Conservation (phyloP, 2,888 invertebrate genomes). For the Auanema freiburgensis region DNA sequence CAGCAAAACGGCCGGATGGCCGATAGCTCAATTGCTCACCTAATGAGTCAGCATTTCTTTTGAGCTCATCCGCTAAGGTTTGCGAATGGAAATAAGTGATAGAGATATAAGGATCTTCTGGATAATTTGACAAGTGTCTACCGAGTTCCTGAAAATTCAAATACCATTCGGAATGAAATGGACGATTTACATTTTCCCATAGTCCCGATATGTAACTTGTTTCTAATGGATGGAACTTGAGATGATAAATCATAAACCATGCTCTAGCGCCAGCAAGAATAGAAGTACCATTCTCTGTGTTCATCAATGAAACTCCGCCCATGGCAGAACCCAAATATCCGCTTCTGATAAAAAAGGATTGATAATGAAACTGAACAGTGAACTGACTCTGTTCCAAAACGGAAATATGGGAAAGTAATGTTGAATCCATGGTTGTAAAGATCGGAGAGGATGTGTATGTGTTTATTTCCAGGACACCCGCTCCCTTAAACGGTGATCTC, state of each 20-base stretch:
- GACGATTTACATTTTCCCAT: constrained; percentile 54
- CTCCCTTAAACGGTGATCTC: constrained; percentile 22
- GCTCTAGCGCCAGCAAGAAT: constrained; percentile 53
- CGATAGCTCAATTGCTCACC: no score
- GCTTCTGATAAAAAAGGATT: constrained; percentile 39
- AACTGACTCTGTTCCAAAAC: constrained; percentile 58
- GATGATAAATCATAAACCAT: constrained; percentile 64
- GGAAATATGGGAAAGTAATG: constrained; percentile 60
- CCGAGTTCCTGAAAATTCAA: constrained; percentile 50
- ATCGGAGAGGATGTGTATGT: constrained; percentile 58
- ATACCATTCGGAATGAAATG: no score
- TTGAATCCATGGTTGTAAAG: constrained; percentile 59
- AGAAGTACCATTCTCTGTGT: constrained; percentile 46
- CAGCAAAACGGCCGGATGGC: no score
- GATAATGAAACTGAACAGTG: not conserved
- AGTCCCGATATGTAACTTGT: constrained; percentile 61
- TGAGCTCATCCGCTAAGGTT: constrained; percentile 86
- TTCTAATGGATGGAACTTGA: constrained; percentile 60
- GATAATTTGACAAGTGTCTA: constrained; percentile 42
- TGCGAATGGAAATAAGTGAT: constrained; percentile 70
- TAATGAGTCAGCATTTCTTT: constrained; percentile 82
- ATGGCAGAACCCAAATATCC: constrained; percentile 60
- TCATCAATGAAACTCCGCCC: constrained; percentile 59
- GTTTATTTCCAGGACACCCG: constrained; percentile 57
- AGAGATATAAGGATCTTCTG: constrained; percentile 54